phyloP scores from a whole-genome alignment of 2,797 vertebrate genomes.

The Pangasius mekongensis region DNA sequence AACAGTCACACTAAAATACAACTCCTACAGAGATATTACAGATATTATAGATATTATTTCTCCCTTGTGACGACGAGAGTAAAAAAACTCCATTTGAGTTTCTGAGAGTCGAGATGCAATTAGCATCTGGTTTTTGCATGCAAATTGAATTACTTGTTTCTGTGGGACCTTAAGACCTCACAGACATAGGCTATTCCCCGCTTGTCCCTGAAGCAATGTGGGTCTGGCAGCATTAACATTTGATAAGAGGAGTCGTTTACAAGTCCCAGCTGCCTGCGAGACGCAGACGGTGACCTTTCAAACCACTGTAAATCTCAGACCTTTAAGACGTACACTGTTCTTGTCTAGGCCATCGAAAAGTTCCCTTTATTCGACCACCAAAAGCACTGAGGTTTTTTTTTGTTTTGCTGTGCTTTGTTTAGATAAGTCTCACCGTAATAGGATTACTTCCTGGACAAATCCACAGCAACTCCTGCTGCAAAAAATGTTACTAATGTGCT shows the following conservation, averaged over 20 bases:
- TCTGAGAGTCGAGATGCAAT: constrained; percentile 73
- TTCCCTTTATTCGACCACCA: constrained; percentile 69
- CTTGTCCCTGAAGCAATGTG: constrained; percentile 67
- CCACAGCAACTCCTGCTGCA: constrained; percentile 12
- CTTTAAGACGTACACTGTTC: constrained; percentile 75
- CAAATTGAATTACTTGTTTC: constrained; percentile 82
- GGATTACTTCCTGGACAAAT: constrained; percentile 55
- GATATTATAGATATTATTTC: neutral
- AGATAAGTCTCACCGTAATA: constrained; percentile 56
- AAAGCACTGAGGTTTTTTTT: constrained; percentile 43
- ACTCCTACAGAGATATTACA: constrained; percentile 65
- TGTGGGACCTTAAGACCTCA: constrained; percentile 78
- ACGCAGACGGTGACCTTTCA: constrained; percentile 82
- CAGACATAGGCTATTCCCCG: constrained; percentile 68
- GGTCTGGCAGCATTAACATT: constrained; percentile 84
- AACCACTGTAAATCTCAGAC: constrained; percentile 80
- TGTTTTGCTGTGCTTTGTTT: constrained; percentile 50
- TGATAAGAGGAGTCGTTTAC: constrained; percentile 83
- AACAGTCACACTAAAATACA: constrained; percentile 62
- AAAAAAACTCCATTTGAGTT: constrained; percentile 71
- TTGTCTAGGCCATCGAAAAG: constrained; percentile 70
- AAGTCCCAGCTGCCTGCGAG: constrained; percentile 78
- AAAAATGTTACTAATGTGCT: constrained; percentile 65
- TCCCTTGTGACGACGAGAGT: constrained; percentile 2
- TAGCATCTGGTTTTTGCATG: constrained; percentile 75